These are phyloP conservation scores for Ridgeia piscesae DNA, from an alignment of 1,140 invertebrate species.

Conservation along the genomic window DNA sequence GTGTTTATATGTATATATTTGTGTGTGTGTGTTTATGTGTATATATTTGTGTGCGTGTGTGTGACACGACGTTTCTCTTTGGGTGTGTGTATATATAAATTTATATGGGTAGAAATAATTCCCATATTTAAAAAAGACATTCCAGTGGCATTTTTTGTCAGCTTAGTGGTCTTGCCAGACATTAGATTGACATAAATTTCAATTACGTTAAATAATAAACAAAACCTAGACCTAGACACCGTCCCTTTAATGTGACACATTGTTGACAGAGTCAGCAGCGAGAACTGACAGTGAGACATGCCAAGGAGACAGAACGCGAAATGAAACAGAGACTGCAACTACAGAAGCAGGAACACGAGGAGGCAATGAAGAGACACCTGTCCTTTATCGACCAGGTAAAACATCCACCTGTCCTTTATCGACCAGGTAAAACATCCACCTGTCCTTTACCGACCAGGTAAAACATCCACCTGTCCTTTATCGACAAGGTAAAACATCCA, in stretches of 20 bases:
- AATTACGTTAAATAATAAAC: too few species aligned
- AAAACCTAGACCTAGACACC: too few species aligned
- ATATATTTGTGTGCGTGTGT: too few species aligned
- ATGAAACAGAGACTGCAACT: slow-evolving; percentile 52
- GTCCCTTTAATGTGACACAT: background rate
- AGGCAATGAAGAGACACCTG: slow-evolving; percentile 57
- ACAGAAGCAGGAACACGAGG: slow-evolving; percentile 58
- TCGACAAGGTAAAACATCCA: slow-evolving; percentile 57
- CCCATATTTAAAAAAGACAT: too few species aligned
- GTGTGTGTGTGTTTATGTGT: too few species aligned
- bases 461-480: slow-evolving; percentile 55
- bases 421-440: slow-evolving; percentile 56
- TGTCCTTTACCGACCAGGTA: slow-evolving; percentile 59
- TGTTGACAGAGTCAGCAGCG: slow-evolving; percentile 55
- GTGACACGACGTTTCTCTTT: too few species aligned
- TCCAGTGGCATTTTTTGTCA: too few species aligned
- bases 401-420: slow-evolving; percentile 57
- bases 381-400: slow-evolving; percentile 58
- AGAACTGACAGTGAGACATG: slow-evolving; percentile 57
- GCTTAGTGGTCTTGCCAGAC: too few species aligned
- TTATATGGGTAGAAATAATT: too few species aligned
- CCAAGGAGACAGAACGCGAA: slow-evolving; percentile 56
- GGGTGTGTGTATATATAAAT: too few species aligned
- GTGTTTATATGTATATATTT: too few species aligned
- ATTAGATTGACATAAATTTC: too few species aligned